These are phyloP conservation scores for Arenaria interpres DNA, from an alignment of 2,113 vertebrate genomes.

Conservation along the genomic window DNA sequence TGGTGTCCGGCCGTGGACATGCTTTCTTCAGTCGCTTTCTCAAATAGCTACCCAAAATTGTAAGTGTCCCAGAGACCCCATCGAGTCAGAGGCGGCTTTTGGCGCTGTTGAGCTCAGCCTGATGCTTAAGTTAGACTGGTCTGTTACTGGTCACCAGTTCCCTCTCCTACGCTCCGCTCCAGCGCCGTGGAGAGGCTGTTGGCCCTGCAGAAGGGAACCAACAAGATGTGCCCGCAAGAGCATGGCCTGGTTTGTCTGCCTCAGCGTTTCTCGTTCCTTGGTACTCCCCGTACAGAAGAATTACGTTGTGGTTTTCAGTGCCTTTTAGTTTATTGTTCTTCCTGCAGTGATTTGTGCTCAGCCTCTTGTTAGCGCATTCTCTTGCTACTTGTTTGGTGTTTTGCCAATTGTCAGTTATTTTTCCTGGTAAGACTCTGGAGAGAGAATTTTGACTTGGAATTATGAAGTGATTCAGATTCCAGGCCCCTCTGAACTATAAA, in stretches of 20 bases:
- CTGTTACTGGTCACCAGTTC: background rate
- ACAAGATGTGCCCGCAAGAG: fast-evolving
- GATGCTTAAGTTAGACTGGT: too few species aligned
- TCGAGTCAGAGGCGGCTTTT: background rate
- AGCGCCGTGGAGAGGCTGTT: background rate
- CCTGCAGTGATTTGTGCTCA: background rate
- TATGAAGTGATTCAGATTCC: background rate
- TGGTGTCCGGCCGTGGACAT: background rate
- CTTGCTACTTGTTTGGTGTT: background rate
- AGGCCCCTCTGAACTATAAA: background rate
- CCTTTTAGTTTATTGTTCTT: background rate
- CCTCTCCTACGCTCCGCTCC: fast-evolving
- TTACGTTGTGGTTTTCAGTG: background rate
- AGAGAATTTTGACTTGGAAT: background rate
- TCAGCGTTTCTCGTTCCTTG: background rate
- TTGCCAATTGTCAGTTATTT: background rate
- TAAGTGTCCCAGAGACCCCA: background rate
- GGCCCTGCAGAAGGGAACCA: background rate
- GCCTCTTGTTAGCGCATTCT: fast-evolving
- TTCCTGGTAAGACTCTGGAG: background rate
- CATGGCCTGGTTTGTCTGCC: background rate
- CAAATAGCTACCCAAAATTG: slow-evolving; percentile 7
- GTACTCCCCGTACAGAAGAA: fast-evolving
- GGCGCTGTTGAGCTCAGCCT: background rate
- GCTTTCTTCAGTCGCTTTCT: background rate